phyloP scores from a whole-genome alignment of 2,113 vertebrate genomes.

The Gobio gobio region DNA sequence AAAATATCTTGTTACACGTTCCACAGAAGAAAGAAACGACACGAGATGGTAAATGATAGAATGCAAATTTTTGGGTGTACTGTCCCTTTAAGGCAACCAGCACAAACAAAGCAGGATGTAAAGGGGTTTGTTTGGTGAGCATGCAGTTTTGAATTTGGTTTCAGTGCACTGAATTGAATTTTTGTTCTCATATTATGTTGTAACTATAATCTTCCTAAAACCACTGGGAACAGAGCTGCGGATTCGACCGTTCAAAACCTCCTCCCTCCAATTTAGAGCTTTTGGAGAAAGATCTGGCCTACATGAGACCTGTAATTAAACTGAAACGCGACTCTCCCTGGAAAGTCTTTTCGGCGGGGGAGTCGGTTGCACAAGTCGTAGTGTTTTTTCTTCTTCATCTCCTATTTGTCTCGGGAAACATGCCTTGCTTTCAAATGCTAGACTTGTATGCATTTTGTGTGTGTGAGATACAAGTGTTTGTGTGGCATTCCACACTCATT shows the following conservation, averaged over 20 bases:
- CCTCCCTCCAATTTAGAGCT: slow-evolving; percentile 75
- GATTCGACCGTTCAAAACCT: slow-evolving; percentile 59
- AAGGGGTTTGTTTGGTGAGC: background rate
- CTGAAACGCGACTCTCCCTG: slow-evolving; percentile 66
- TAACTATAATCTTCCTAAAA: slow-evolving; percentile 17
- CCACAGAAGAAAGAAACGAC: background rate
- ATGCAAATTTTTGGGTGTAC: background rate
- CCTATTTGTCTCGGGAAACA: slow-evolving; percentile 22
- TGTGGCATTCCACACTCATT: slow-evolving; percentile 32
- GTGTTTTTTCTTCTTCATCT: slow-evolving; percentile 19
- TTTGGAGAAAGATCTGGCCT: slow-evolving; percentile 76
- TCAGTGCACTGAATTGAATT: background rate
- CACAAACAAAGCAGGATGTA: background rate
- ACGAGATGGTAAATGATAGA: background rate
- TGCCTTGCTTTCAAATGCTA: slow-evolving; percentile 33
- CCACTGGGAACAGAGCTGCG: slow-evolving; percentile 54
- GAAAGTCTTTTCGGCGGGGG: slow-evolving; percentile 57
- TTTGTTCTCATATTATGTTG: background rate
- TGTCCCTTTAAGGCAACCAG: background rate
- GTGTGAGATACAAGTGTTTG: background rate
- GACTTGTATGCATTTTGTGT: background rate
- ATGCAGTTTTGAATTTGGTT: background rate
- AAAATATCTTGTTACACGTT: background rate
- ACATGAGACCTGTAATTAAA: slow-evolving; percentile 78
- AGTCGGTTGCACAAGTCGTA: slow-evolving; percentile 35